Evolutionary conservation across 2,797 vertebrate species (phyloP), one percentile per base, ranked within the genome.

Genomic region (Rhabdophis nuchalis): DNA sequence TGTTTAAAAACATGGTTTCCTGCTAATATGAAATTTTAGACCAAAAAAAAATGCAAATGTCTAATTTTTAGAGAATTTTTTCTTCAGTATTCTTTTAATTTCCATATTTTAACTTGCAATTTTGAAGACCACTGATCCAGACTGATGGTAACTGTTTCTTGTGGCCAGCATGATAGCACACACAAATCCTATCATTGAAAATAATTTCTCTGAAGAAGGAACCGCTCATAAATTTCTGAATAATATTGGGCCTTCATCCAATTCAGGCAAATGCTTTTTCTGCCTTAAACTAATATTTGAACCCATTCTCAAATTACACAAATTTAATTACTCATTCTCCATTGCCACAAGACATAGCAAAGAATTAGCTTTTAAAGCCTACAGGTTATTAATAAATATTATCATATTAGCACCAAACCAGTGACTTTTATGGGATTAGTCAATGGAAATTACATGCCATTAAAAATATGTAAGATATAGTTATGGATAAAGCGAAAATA

Each of bases 351-450:
- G 91, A 92, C 64, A 94, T 93, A 93, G 94, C 92, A 95, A 64
- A 89, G 93, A 91, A 93, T 95, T 86, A 86, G 86, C 54, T 82
- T 96, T 96, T 91, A 94, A 94, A 94, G 95, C 93, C 90, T 96
- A 95, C 92, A 94, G 91, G 95, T 94, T 94, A 86, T 94, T 96
- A 97, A 96, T 96, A 97, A 96, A 96, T 96, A 97, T 12, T 89
- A 94, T 3, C 85, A 94, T 89, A 94, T 96, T 97, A 98, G 97
- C 97, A 98, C 97, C 97, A 97, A 95, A 97, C 96, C 96, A 97
- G 93, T 46, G 91, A 20, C 85, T 95, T 91, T 95, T 90, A 90
- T 58, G 91, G 92, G 95, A 96, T 96, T 87, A 94, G 96, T 94
- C 96, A 96, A n/a, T 95, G 97, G 97, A 97, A 97, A 96, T 97